These are phyloP conservation scores for Gymnodraco acuticeps DNA, from an alignment of 2,797 vertebrate genomes.

Conservation along the genomic window DNA sequence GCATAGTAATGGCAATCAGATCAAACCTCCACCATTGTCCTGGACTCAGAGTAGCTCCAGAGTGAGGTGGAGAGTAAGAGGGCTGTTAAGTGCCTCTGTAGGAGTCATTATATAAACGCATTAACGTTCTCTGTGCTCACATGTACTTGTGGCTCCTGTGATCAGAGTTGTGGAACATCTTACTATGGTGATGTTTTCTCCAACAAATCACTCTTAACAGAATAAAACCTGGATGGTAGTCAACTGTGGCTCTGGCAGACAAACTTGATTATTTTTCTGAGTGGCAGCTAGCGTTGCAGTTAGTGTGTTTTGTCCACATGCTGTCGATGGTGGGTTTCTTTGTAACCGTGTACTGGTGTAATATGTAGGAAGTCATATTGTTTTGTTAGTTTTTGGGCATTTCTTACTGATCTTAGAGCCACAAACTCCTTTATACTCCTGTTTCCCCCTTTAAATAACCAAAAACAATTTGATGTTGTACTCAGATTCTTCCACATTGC, in stretches of 20 bases:
- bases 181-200: constrained; percentile 13
- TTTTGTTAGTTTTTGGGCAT: not conserved
- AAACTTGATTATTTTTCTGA: constrained; percentile 3
- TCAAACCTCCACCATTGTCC: constrained; percentile 28
- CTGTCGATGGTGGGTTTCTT: not conserved
- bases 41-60: constrained; percentile 15
- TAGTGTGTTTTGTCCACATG: not conserved
- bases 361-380: too few relatives aligned
- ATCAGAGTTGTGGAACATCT: constrained; percentile 42
- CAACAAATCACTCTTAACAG: not conserved
- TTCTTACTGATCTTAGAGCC: not conserved
- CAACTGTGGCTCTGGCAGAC: not conserved
- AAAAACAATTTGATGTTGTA: too few relatives aligned
- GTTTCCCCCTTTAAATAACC: too few relatives aligned
- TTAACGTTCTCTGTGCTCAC: constrained; percentile 22
- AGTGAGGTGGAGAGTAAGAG: constrained; percentile 22
- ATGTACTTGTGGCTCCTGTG: constrained; percentile 23
- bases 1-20: constrained; percentile 20
- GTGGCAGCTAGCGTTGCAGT: not conserved
- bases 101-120: constrained; percentile 58
- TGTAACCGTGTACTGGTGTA: too few relatives aligned
- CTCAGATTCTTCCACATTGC: too few relatives aligned
- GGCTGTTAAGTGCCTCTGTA: constrained; percentile 43
- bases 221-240: constrained; percentile 10
- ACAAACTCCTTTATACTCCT: not conserved